Evolutionary conservation across 2,113 vertebrate genomes (phyloP).

Genomic region (Deroptyus accipitrinus): DNA sequence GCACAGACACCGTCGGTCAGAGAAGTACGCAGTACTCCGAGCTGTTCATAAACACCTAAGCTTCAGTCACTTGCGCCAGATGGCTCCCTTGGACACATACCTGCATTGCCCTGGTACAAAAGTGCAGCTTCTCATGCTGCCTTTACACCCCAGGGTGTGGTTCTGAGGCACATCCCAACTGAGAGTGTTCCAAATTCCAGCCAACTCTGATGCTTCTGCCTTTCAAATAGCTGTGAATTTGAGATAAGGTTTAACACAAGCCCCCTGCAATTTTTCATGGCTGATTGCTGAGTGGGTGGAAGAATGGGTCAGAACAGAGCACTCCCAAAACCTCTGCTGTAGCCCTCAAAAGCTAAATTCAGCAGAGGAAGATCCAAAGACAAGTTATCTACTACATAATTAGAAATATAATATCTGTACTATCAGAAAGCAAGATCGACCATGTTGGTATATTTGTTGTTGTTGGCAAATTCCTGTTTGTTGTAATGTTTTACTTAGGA

Average conservation of each 20-base stretch:
- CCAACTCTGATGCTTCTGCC: background rate
- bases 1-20: background rate
- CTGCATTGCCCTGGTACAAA: background rate
- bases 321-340: background rate
- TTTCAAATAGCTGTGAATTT: constrained; percentile 25
- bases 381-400: background rate
- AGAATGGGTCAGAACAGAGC: constrained; percentile 3
- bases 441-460: background rate
- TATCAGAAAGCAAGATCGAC: background rate
- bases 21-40: background rate
- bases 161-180: background rate
- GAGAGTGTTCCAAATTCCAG: background rate
- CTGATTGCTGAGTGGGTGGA: constrained; percentile 1
- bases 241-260: constrained; percentile 17
- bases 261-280: background rate
- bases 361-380: background rate
- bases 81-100: background rate
- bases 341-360: background rate
- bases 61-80: background rate
- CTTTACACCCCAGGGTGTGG: background rate
- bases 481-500: background rate
- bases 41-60: background rate
- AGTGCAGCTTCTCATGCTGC: background rate
- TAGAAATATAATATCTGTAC: background rate
- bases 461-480: background rate